phyloP scores from a whole-genome alignment of 1,140 invertebrate genomes.

The Psix sp. region DNA sequence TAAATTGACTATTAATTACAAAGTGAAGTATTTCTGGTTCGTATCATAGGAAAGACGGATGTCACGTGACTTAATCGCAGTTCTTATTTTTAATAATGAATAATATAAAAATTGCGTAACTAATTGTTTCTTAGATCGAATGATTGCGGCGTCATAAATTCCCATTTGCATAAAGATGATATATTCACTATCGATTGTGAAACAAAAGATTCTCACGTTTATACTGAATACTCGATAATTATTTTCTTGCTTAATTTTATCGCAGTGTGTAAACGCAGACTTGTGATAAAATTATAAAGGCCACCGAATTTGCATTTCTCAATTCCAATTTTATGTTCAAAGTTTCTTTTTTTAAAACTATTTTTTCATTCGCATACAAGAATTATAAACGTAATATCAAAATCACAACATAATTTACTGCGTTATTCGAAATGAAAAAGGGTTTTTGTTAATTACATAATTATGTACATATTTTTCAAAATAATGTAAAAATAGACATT shows the following conservation, averaged over 20 bases:
- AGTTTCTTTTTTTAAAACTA: background rate
- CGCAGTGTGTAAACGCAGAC: constrained; percentile 34
- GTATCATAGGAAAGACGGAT: no score
- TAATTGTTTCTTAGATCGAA: constrained; percentile 52
- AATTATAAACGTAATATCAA: background rate
- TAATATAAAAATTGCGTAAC: constrained; percentile 47
- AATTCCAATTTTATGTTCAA: constrained; percentile 18
- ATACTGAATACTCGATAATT: constrained; percentile 57
- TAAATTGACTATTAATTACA: no score
- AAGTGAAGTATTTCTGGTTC: no score
- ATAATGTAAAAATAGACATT: no score
- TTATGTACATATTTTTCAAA: no score
- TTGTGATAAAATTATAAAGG: constrained; percentile 40
- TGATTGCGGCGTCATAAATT: constrained; percentile 55
- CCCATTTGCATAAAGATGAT: constrained; percentile 60
- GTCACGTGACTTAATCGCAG: no score
- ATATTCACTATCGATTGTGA: constrained; percentile 56
- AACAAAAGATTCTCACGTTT: constrained; percentile 61
- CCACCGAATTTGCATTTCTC: no score
- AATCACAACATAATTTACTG: no score
- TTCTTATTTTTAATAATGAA: constrained; percentile 42
- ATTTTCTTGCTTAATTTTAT: constrained; percentile 61
- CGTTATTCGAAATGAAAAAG: no score
- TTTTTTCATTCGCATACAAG: no score
- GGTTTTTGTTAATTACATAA: no score